Evolutionary conservation across 2,888 invertebrate species (phyloP), one percentile per base, ranked within the genome.

Genomic region (Drosophila lutescens): DNA sequence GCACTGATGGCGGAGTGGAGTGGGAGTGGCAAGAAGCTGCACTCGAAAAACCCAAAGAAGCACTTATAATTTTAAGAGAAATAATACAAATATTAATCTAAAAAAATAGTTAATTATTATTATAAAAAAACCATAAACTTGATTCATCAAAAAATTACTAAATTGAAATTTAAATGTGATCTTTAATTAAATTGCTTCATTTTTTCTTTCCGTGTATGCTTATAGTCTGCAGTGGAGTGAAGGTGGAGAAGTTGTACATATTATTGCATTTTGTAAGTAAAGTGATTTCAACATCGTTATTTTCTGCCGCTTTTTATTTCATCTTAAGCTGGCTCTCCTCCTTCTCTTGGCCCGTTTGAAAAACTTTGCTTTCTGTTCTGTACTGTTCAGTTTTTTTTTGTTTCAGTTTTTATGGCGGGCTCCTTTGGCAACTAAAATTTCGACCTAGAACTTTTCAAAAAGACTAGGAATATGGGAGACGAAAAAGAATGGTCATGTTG

Each of bases 201-300:
- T 30, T 30, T 8, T 30, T 30, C 30, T 26, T 12, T 0, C 7
- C 8, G 59, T 49, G 49, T 10, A 47, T 9, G 8, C n/a, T 47
- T 30, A 47, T 47, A 15, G 46, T 34, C 17, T 17, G 17, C 17
- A 12, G 32, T 34, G 32, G 49, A 49, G 17, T 49, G 8, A 34
- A 49, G 49, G 17, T 34, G 49, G 49, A 6, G 49, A 49, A 56
- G 60, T 43, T 62, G 49, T 59, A 65, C 78, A 65, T 73, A 80
- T 79, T 79, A 78, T 79, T 79, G 73, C 78, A 78, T 76, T 81
- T 81, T 77, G 79, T 69, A 73, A 75, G 79, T 78, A 79, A 74
- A 79, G 85, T 85, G 74, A 81, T 83, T 85, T 81, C 77, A 75
- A 75, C 79, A 78, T 74, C 76, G 83, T 77, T 83, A 71, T 74